phyloP scores from a whole-genome alignment of 1,140 invertebrate species.

The Globodera rostochiensis region DNA sequence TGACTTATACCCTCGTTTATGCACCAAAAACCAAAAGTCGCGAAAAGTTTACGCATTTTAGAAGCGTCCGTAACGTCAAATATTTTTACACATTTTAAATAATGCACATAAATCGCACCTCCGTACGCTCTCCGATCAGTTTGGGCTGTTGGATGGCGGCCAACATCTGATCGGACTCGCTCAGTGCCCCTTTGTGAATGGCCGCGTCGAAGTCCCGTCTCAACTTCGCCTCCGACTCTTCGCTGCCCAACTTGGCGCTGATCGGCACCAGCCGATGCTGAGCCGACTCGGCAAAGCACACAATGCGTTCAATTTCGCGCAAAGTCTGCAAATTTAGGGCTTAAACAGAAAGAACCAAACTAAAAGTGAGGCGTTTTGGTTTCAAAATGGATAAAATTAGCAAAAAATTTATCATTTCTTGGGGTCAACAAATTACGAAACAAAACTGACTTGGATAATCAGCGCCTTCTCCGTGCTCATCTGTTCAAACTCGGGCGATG shows the following conservation, averaged over 20 bases:
- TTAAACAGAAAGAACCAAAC: neutral
- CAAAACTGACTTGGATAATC: constrained; percentile 25
- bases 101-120: neutral
- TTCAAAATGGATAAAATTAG: too few species aligned
- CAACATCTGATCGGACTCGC: constrained; percentile 27
- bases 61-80: too few species aligned
- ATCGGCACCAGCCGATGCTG: constrained; percentile 8
- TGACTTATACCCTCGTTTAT: neutral
- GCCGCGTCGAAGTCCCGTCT: constrained; percentile 18
- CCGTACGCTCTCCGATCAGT: constrained; percentile 23
- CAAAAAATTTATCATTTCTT: neutral
- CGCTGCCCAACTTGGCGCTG: constrained; percentile 8
- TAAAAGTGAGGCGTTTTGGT: neutral
- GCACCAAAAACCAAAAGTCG: too few species aligned
- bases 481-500: constrained; percentile 28
- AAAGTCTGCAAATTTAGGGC: constrained; percentile 44
- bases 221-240: constrained; percentile 12
- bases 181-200: constrained; percentile 8
- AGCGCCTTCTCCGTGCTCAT: constrained; percentile 29
- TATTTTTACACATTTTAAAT: too few species aligned
- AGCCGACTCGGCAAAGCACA: constrained; percentile 19
- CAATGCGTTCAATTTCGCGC: constrained; percentile 56
- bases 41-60: too few species aligned
- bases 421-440: neutral
- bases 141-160: constrained; percentile 45